Conservation (phyloP, 2,113 vertebrate genomes). For the Poeciliopsis retropinna region DNA sequence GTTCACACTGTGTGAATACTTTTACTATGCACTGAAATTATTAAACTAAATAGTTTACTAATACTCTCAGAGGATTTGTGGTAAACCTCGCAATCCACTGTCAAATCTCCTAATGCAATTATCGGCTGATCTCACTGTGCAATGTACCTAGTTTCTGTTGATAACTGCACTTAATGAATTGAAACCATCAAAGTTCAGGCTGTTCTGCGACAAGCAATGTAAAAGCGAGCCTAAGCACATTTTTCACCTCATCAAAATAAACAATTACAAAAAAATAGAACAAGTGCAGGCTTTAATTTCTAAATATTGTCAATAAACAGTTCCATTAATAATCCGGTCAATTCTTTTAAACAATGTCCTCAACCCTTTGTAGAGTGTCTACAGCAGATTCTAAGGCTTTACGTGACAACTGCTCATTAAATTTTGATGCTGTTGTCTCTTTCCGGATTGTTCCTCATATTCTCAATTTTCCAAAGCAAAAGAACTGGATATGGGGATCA, state of each 20-base stretch:
- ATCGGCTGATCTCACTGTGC: not conserved
- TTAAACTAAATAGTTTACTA: no score
- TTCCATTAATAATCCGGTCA: not conserved
- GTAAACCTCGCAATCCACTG: no score
- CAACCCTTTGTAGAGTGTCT: not conserved
- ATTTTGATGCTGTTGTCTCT: conserved; percentile 3
- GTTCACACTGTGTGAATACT: no score
- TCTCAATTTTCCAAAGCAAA: conserved; percentile 5
- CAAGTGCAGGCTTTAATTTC: not conserved
- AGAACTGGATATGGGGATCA: conserved; percentile 17
- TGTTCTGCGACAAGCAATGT: no score
- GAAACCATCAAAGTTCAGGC: no score
- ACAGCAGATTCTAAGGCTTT: not conserved
- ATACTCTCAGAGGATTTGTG: no score
- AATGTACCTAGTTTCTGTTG: not conserved
- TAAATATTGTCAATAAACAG: not conserved
- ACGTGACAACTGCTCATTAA: not conserved
- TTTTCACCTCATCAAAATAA: no score
- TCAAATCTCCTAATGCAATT: not conserved
- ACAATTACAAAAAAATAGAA: not conserved
- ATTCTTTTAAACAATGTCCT: not conserved
- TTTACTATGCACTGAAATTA: no score
- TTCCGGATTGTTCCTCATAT: not conserved
- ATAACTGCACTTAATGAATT: not conserved
- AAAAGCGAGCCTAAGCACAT: no score